Percentiles rank a stretch among this genome's conserved stretches.
phyloP scores from a whole-genome alignment of 64 coral and sea anemone species.

The Exaiptasia diaphana region DNA sequence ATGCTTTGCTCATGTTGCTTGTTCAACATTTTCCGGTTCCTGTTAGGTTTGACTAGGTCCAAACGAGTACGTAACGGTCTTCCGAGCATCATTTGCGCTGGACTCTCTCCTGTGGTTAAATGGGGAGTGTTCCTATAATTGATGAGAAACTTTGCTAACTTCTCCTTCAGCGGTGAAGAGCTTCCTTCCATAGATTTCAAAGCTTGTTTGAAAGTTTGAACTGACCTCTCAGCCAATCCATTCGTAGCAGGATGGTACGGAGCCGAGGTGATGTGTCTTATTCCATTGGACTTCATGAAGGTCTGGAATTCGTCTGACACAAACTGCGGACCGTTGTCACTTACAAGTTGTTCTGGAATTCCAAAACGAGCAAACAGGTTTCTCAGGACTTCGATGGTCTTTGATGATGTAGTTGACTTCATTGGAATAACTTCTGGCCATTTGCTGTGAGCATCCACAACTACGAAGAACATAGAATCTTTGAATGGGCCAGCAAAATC shows the following conservation, averaged over 20 bases:
- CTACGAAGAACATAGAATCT: conserved; percentile 30
- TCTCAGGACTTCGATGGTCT: conserved; percentile 6
- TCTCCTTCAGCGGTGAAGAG: background rate
- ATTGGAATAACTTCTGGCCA: conserved; percentile 27
- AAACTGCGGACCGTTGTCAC: conserved; percentile 49
- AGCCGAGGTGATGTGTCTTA: conserved; percentile 13
- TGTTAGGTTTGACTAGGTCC: conserved; percentile 31
- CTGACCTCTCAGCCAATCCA: conserved; percentile 3
- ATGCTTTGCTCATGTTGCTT: background rate
- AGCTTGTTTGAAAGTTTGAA: conserved; percentile 39
- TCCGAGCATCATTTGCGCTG: conserved; percentile 28
- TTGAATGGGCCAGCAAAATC: conserved; percentile 18
- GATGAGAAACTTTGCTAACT: conserved; percentile 23
- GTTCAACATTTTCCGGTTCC: background rate
- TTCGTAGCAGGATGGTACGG: conserved; percentile 31
- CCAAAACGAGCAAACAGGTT: background rate
- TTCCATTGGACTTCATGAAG: conserved; percentile 16
- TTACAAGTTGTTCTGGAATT: conserved; percentile 20
- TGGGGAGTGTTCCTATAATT: conserved; percentile 26
- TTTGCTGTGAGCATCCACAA: conserved; percentile 22
- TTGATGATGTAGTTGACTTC: background rate
- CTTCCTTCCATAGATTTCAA: background rate
- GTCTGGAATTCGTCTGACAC: conserved; percentile 8
- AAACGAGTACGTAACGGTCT: conserved; percentile 2
- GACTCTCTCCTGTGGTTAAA: conserved; percentile 12